Percentiles rank a stretch among this genome's conserved stretches.
phyloP scores from a whole-genome alignment of 1,140 invertebrate species.

The Polypedilum vanderplanki region DNA sequence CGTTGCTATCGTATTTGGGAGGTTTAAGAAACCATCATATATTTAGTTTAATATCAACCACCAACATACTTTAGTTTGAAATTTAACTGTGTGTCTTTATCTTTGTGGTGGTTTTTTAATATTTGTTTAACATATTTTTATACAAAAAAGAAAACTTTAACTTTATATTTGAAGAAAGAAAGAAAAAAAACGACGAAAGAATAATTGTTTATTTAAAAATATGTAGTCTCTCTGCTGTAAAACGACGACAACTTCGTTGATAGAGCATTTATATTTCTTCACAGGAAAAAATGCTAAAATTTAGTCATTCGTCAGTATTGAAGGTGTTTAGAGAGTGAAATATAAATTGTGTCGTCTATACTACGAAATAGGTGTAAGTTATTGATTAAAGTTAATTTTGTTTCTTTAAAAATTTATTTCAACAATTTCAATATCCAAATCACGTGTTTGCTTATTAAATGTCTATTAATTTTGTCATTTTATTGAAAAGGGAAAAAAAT shows the following conservation, averaged over 20 bases:
- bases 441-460: too few species aligned
- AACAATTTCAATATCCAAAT: too few species aligned
- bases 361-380: not conserved
- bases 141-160: not conserved
- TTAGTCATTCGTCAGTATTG: constrained; percentile 5
- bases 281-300: not conserved
- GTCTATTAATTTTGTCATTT: too few species aligned
- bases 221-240: constrained; percentile 1
- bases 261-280: too few species aligned
- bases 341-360: not conserved
- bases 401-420: not conserved
- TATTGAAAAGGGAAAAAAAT: too few species aligned
- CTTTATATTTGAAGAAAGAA: not conserved
- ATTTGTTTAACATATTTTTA: constrained; percentile 27
- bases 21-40: not conserved
- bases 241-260: not conserved
- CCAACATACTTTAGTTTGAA: not conserved
- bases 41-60: not conserved
- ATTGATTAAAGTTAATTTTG: not conserved
- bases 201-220: constrained; percentile 20
- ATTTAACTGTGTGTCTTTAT: not conserved
- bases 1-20: not conserved
- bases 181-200: constrained; percentile 5
- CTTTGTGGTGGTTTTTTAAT: constrained; percentile 26
- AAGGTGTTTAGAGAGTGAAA: not conserved